Evolutionary conservation across 1,140 invertebrate species (phyloP).

Genomic region (Octopus sinensis): DNA sequence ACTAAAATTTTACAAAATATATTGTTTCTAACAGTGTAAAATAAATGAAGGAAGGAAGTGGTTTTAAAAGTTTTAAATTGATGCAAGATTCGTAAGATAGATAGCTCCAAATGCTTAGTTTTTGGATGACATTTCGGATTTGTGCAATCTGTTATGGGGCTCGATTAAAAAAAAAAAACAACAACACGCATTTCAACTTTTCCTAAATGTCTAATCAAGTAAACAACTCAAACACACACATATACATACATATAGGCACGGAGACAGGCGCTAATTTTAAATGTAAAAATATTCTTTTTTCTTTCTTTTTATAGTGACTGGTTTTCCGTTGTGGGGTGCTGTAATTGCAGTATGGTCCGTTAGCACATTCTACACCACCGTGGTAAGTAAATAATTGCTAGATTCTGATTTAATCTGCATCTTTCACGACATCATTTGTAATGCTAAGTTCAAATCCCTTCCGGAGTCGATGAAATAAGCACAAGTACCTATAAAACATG

Average conservation of each 20-base stretch:
- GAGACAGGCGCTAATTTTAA: not conserved
- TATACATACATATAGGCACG: not conserved
- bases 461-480: too few relatives aligned
- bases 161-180: not conserved
- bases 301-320: slow-evolving; percentile 65
- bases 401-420: too few relatives aligned
- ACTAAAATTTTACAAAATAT: too few relatives aligned
- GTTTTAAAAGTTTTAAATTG: too few relatives aligned
- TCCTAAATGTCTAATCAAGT: not conserved
- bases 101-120: too few relatives aligned
- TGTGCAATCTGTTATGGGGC: not conserved
- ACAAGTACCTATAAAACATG: too few relatives aligned
- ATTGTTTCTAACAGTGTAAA: too few relatives aligned
- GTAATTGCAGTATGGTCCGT: slow-evolving; percentile 78
- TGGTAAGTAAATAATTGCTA: slow-evolving; percentile 64
- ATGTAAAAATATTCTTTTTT: not conserved
- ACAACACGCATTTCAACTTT: not conserved
- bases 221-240: not conserved
- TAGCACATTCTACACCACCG: slow-evolving; percentile 80
- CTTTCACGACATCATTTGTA: too few relatives aligned
- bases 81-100: too few relatives aligned
- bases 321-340: slow-evolving; percentile 69
- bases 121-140: not conserved
- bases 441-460: too few relatives aligned
- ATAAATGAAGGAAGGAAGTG: too few relatives aligned